Evolutionary conservation across 2,113 vertebrate genomes (phyloP), one percentile per base, ranked within the genome.

Genomic region (Atrichornis clamosus): DNA sequence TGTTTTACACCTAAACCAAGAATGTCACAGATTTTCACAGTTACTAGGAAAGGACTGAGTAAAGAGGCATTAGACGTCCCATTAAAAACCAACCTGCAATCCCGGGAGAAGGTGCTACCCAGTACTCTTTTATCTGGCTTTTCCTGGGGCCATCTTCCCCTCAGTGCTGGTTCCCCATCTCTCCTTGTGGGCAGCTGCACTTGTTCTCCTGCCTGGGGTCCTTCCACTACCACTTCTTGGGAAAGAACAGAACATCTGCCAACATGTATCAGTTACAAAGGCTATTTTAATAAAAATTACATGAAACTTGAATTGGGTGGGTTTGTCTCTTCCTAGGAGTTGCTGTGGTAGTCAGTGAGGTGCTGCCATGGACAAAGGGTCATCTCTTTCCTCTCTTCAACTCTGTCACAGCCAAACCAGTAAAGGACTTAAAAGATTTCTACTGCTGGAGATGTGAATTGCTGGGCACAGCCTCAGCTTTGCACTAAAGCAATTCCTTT

Each of bases 241-340:
- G 63, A 53, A 83, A 93, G 84, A 90, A 93, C 56, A 83, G 87
- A 93, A n/a, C 91, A 92, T 93, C 93, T 97, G 95, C 96, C 92
- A 97, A 87, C 32, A 2, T 96, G 93, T 97, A 92, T 84, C 93
- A 76, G 84, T 88, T 96, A 89, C 12, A 97, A 98, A 97, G 90
- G 81, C 75, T 97, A 97, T 98, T 98, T 98, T 98, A 98, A 98
- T 98, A 97, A 98, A 97, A 87, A 60, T 90, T 97, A 93, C 73
- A n/a, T 78, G 86, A 92, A 97, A 96, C 59, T 21, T 8, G 12
- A 46, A 19, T 23, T 23, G 58, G 47, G 73, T 41, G 60, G 30
- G 33, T 86, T 93, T 33, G 35, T 89, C 85, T 97, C 82, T 96
- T 73, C 26, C 13, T 83, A 56, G 26, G 56, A 62, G 56, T 35